Percentiles rank a stretch among this genome's conserved stretches.
Conservation (phyloP, 2,113 vertebrate species). For the Chelonoidis abingdonii region DNA sequence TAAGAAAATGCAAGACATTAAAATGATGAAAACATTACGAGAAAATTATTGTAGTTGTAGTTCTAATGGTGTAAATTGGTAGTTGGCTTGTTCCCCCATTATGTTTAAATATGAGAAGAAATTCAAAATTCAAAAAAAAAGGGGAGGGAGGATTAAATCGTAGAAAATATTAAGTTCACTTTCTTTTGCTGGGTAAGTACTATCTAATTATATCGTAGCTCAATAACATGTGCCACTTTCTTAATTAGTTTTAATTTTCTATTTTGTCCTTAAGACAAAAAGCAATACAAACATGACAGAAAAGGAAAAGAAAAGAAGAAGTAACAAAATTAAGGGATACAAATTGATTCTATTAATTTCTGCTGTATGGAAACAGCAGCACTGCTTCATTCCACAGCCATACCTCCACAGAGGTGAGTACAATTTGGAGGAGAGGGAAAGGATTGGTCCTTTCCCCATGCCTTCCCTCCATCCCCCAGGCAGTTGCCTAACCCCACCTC, state of each 20-base stretch:
- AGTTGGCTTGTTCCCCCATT: neutral
- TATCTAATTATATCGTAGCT: conserved; percentile 2
- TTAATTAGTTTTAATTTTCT: conserved; percentile 18
- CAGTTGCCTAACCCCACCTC: neutral
- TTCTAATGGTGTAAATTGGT: conserved; percentile 14
- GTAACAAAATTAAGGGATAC: neutral
- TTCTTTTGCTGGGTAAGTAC: conserved; percentile 9
- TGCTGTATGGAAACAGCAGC: conserved; percentile 40
- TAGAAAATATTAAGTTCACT: neutral
- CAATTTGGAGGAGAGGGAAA: neutral
- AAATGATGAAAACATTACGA: conserved; percentile 43
- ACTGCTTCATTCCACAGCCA: conserved; percentile 4
- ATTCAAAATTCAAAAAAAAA: neutral
- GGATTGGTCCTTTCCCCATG: neutral
- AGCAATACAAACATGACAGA: conserved; percentile 54
- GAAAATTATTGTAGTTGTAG: conserved; percentile 39
- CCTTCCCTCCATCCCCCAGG: neutral
- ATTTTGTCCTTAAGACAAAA: conserved; percentile 59
- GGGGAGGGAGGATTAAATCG: neutral
- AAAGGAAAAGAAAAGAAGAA: conserved; percentile 48
- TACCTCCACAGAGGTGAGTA: neutral
- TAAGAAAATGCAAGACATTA: conserved; percentile 60
- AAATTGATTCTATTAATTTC: conserved; percentile 60
- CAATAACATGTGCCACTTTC: conserved; percentile 52
- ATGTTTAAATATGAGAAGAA: neutral